phyloP scores from a whole-genome alignment of 2,888 invertebrate species.

The Ochlodes sylvanus region DNA sequence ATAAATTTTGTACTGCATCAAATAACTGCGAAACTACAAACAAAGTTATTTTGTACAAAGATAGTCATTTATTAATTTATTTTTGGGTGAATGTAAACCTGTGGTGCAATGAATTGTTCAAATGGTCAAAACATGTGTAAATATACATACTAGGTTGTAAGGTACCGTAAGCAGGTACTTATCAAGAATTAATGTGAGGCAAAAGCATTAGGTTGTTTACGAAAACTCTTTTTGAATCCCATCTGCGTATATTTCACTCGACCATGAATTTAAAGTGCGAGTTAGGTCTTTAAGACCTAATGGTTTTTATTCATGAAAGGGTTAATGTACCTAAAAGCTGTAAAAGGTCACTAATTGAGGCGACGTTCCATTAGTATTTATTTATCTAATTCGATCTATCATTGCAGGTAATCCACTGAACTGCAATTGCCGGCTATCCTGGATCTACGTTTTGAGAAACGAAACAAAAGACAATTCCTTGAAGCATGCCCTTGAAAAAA shows the following conservation, averaged over 20 bases:
- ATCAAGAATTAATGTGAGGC: background rate
- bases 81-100: background rate
- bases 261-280: conserved; percentile 41
- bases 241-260: background rate
- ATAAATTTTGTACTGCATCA: conserved; percentile 30
- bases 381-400: conserved; percentile 43
- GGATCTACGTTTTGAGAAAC: conserved; percentile 91
- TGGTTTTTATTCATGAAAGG: conserved; percentile 15
- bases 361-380: conserved; percentile 35
- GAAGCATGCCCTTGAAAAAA: conserved; percentile 88
- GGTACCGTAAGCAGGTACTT: no score
- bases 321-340: background rate
- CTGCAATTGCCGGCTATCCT: conserved; percentile 93
- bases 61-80: background rate
- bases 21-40: conserved; percentile 18
- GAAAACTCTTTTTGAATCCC: background rate
- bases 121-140: no score
- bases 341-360: conserved; percentile 33
- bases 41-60: background rate
- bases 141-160: no score
- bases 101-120: no score
- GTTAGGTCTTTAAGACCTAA: conserved; percentile 38
- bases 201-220: background rate
- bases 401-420: conserved; percentile 91
- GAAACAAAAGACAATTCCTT: conserved; percentile 89